Conservation (phyloP, 2,797 vertebrate genomes). For the Platalea minor region DNA sequence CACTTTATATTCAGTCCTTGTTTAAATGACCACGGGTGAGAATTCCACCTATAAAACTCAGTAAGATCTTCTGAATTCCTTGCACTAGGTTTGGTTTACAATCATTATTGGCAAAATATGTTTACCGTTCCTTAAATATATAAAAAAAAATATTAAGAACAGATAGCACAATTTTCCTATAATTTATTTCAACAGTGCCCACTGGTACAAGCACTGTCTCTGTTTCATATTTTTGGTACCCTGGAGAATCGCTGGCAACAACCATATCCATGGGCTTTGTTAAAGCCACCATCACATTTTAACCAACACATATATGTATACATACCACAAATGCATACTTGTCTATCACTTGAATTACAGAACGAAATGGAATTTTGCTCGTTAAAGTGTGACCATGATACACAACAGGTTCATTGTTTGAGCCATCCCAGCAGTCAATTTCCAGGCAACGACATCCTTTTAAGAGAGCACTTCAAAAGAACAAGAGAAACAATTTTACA, state of each 20-base stretch:
- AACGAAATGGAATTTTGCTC: slow-evolving; percentile 84
- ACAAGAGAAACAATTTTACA: not conserved
- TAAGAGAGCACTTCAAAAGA: slow-evolving; percentile 79
- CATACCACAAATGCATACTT: slow-evolving; percentile 86
- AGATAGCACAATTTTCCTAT: not conserved
- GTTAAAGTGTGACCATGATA: slow-evolving; percentile 88
- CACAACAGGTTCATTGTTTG: slow-evolving; percentile 81
- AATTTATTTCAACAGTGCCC: not conserved
- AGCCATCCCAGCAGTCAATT: slow-evolving; percentile 90
- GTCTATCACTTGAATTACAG: slow-evolving; percentile 81
- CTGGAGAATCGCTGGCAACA: not conserved
- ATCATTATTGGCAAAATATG: not conserved
- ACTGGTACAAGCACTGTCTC: not conserved
- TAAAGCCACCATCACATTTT: not conserved
- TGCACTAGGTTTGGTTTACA: not conserved
- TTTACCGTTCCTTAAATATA: not conserved
- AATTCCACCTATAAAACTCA: not conserved
- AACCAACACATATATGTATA: slow-evolving; percentile 8
- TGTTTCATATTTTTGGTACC: not conserved
- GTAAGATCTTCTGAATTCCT: not conserved
- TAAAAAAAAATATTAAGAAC: not conserved
- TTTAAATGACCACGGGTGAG: not conserved
- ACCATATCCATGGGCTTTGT: not conserved
- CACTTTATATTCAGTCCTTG: not conserved
- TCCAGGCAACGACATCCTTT: slow-evolving; percentile 90